These are phyloP conservation scores for Coremacera marginata DNA, from an alignment of 2,888 invertebrate genomes.

Conservation along the genomic window DNA sequence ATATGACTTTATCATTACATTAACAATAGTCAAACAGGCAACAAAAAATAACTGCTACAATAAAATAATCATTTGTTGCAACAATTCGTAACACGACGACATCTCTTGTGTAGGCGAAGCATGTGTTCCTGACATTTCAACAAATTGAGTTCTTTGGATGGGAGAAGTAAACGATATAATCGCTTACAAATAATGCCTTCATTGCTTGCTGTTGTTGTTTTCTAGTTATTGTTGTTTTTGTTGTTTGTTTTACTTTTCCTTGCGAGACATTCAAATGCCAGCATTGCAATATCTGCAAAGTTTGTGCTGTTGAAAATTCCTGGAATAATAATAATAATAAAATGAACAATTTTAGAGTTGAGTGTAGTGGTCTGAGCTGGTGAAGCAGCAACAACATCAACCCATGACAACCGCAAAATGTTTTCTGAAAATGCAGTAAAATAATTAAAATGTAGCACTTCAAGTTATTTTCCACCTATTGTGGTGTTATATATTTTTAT, in stretches of 20 bases:
- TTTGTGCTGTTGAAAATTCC: not conserved
- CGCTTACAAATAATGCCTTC: not conserved
- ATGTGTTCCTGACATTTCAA: slow-evolving; percentile 3
- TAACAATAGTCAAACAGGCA: no score
- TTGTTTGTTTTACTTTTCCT: not conserved
- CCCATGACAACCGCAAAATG: not conserved
- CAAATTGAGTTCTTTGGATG: slow-evolving; percentile 8
- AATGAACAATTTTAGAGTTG: not conserved
- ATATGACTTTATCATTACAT: no score
- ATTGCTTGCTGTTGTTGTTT: not conserved
- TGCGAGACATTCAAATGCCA: not conserved
- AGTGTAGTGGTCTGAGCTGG: not conserved
- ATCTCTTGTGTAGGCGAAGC: not conserved
- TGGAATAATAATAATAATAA: not conserved
- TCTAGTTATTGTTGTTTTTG: not conserved
- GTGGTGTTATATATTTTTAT: no score
- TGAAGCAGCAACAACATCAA: not conserved
- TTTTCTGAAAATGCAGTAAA: not conserved
- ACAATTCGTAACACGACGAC: no score
- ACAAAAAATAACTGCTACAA: no score
- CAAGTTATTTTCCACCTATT: no score
- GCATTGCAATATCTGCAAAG: not conserved
- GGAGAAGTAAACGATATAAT: slow-evolving; percentile 2
- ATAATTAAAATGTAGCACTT: no score
- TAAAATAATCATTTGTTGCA: no score